Evolutionary conservation across 1,140 invertebrate genomes (phyloP), one percentile per base, ranked within the genome.

Genomic region (Micrasema longulum): DNA sequence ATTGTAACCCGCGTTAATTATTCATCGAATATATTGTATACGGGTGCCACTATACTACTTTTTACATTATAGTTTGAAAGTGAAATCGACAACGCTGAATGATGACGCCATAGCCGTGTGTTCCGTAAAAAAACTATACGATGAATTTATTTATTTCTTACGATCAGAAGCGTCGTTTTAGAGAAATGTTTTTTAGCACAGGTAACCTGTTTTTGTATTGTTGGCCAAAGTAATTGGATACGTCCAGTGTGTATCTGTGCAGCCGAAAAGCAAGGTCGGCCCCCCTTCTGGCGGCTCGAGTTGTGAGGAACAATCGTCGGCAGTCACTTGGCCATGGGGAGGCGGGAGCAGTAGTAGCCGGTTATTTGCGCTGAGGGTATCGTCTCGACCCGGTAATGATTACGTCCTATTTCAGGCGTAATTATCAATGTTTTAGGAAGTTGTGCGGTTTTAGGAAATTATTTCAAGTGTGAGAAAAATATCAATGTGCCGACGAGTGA

Each of bases 221-320:
- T 60, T 43, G 36, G 36, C 14, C 12, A 12, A 38, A 16, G 36
- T 60, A 60, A n/a, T 43, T 22, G 14, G 36, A 60, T 23, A 38
- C 11, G 35, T 60, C 55, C 55, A 41, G 55, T 18, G 31, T 60
- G 55, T 60, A 60, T 43, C 55, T 41, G 36, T 41, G 55, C 55
- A 41, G 36, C 55, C 36, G 48, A 60, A 60, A 60, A 60, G 36
- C 55, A 41, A 60, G 55, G 55, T 60, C 55, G 55, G 36, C 55
- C 55, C 55, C 23, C 36, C 55, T 60, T 7, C 31, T 60, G 55
- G 41, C 16, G 35, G 16, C 55, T 35, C 14, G 36, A 18, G 55
- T 38, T 41, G 55, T 60, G 26, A 26, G 52, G 52, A 36, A 55
- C 36, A 18, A 38, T 16, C 14, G 26, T 6, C 18, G 35, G 23